Percentiles rank a stretch among this genome's conserved stretches.
Evolutionary conservation across 35 echinoderm and acorn worm genomes (phyloP).

Genomic region (Strongylocentrotus purpuratus): DNA sequence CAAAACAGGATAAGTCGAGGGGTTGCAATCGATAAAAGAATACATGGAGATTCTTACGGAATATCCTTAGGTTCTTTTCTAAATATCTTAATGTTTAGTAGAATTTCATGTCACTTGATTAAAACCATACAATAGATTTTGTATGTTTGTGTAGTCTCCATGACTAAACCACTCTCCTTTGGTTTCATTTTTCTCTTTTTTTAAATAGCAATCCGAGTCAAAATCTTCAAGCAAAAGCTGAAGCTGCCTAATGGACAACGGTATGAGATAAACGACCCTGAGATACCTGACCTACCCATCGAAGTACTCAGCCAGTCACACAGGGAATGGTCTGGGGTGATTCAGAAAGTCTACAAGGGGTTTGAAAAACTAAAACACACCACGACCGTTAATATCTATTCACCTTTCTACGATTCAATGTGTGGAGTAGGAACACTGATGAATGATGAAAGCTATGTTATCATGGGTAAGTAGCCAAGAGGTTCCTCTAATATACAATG

Average conservation of each 20-base stretch:
- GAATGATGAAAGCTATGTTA: conserved; percentile 60
- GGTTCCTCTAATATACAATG: neutral
- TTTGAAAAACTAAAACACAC: neutral
- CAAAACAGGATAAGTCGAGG: too few species aligned
- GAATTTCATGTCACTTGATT: too few species aligned
- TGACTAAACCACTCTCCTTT: neutral
- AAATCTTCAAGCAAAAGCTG: conserved; percentile 30
- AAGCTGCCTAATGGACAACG: conserved; percentile 37
- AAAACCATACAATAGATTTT: too few species aligned
- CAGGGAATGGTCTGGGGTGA: conserved; percentile 6
- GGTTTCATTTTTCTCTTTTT: neutral
- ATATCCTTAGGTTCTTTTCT: too few species aligned
- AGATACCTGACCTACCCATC: conserved; percentile 23
- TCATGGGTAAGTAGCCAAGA: conserved; percentile 88
- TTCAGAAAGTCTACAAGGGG: conserved; percentile 72
- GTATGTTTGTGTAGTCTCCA: neutral
- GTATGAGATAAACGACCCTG: conserved; percentile 11
- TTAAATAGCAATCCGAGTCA: conserved; percentile 50
- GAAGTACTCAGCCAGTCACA: conserved; percentile 37
- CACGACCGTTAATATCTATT: conserved; percentile 53
- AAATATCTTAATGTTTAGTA: too few species aligned
- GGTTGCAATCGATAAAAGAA: too few species aligned
- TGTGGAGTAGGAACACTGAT: conserved; percentile 69
- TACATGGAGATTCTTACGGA: too few species aligned
- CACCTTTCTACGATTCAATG: conserved; percentile 66